Evolutionary conservation across 1,140 invertebrate species (phyloP).

Genomic region (Hylyphantes graminicola): DNA sequence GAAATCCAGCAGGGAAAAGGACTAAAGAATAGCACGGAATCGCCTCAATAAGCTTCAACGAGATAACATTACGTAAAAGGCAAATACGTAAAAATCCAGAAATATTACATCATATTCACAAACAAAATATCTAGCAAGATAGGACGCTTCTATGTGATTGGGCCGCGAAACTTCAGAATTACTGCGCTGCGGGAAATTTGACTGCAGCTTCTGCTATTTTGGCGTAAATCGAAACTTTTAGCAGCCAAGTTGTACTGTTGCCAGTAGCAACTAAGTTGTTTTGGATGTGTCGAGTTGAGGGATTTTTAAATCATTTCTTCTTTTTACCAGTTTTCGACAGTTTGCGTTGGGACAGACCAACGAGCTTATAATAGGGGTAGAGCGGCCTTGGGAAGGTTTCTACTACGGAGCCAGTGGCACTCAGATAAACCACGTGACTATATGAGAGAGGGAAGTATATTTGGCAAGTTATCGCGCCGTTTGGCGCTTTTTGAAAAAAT

Average conservation of each 20-base stretch:
- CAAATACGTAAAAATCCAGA: constrained; percentile 22
- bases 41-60: not conserved
- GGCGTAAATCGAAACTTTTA: constrained; percentile 31
- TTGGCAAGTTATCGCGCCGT: too few species aligned
- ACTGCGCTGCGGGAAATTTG: constrained; percentile 32
- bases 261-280: constrained; percentile 33
- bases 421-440: too few species aligned
- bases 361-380: too few species aligned
- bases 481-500: too few species aligned
- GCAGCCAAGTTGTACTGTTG: constrained; percentile 17
- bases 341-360: too few species aligned
- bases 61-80: constrained; percentile 32
- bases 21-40: not conserved
- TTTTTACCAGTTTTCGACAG: too few species aligned
- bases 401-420: too few species aligned
- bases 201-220: constrained; percentile 15
- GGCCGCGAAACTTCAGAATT: constrained; percentile 6
- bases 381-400: too few species aligned
- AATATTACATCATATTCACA: constrained; percentile 17
- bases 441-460: too few species aligned
- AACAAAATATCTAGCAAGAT: constrained; percentile 7
- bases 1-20: not conserved
- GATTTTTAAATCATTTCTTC: not conserved
- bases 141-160: constrained; percentile 21
- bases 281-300: not conserved